phyloP scores from a whole-genome alignment of 2,797 vertebrate species.

The Anguilla anguilla region DNA sequence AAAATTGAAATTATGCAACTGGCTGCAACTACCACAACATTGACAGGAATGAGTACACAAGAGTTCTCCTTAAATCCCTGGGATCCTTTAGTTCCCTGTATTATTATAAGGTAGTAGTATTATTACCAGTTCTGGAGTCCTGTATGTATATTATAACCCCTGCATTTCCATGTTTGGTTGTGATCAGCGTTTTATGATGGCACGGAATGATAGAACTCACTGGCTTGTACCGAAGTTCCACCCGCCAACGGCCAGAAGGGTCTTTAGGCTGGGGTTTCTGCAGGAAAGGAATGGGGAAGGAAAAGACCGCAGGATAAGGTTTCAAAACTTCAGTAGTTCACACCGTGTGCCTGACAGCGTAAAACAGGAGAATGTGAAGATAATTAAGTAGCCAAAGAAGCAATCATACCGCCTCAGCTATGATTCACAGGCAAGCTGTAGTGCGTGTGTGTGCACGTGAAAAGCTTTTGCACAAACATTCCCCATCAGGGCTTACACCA shows the following conservation, averaged over 20 bases:
- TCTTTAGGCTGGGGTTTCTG: slow-evolving; percentile 76
- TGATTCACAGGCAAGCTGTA: not conserved
- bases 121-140: not conserved
- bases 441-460: not conserved
- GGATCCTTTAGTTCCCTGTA: no score
- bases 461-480: not conserved
- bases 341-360: not conserved
- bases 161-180: not conserved
- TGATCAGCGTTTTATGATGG: not conserved
- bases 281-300: not conserved
- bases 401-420: not conserved
- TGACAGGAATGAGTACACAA: no score
- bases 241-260: slow-evolving; percentile 77
- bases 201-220: slow-evolving; percentile 55
- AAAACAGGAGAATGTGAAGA: not conserved
- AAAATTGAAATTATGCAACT: no score
- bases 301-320: not conserved
- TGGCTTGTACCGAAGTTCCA: slow-evolving; percentile 77
- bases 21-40: no score
- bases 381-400: not conserved
- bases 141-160: not conserved
- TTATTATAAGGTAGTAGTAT: no score
- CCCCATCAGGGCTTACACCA: not conserved
- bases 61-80: no score
- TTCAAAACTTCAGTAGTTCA: no score